A percentile compares a stretch with the other conserved stretches of the same genome.
phyloP scores from a whole-genome alignment of 2,888 invertebrate species.

The Oegoconia quadripuncta region DNA sequence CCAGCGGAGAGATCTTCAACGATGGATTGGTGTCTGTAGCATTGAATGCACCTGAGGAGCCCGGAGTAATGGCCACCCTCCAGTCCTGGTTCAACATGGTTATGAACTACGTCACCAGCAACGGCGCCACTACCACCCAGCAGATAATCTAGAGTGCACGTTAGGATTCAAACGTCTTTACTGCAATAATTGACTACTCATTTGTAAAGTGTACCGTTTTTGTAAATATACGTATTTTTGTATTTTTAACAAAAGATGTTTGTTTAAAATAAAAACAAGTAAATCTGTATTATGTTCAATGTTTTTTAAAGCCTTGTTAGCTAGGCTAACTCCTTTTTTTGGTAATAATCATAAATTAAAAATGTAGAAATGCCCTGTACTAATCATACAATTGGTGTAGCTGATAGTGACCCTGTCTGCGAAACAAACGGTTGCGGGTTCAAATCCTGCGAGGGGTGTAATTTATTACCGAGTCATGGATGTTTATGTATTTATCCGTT shows the following conservation, averaged over 20 bases:
- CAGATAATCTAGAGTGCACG: slow-evolving; percentile 41
- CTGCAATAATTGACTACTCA: no score
- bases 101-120: slow-evolving; percentile 51
- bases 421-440: no score
- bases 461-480: no score
- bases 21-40: slow-evolving; percentile 50
- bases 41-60: slow-evolving; percentile 42
- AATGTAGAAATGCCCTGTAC: no score
- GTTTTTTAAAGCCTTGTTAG: background rate
- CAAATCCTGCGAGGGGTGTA: no score
- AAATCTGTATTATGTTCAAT: background rate
- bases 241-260: background rate
- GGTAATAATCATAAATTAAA: no score
- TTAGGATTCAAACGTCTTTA: background rate
- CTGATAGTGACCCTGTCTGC: no score
- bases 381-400: background rate
- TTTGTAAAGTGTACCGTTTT: background rate
- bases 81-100: slow-evolving; percentile 56
- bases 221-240: background rate
- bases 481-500: no score
- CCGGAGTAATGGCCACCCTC: slow-evolving; percentile 42
- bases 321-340: background rate
- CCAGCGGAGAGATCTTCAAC: slow-evolving; percentile 49
- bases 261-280: background rate
- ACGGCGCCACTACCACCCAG: slow-evolving; percentile 40